phyloP scores from a whole-genome alignment of 2,113 vertebrate species.

The Herpailurus yagouaroundi region DNA sequence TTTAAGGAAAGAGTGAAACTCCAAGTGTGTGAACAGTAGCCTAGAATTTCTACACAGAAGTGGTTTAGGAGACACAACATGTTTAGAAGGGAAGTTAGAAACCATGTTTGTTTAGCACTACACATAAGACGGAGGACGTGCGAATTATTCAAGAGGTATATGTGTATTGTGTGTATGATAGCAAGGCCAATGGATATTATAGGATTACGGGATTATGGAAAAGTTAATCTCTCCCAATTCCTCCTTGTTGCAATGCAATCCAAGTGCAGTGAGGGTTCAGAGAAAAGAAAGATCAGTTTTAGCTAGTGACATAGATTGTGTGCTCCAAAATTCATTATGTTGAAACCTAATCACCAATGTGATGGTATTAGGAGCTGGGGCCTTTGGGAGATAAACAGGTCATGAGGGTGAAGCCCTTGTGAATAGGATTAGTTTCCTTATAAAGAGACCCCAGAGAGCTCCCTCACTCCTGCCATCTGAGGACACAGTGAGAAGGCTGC shows the following conservation, averaged over 20 bases:
- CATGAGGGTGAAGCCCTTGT: neutral
- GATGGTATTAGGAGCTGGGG: neutral
- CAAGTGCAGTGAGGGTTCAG: neutral
- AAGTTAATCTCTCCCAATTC: neutral
- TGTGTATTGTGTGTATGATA: neutral
- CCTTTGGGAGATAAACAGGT: neutral
- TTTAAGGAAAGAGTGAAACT: neutral
- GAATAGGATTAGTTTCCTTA: neutral
- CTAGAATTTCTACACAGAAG: neutral
- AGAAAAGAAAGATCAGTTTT: neutral
- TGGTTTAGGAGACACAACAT: neutral
- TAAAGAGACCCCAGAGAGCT: neutral
- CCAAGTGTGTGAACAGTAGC: neutral
- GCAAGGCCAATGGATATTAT: neutral
- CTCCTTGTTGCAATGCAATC: neutral
- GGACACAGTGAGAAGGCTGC: neutral
- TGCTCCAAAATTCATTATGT: neutral
- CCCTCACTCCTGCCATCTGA: neutral
- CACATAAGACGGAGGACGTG: neutral
- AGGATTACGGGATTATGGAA: neutral
- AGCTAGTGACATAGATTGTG: neutral
- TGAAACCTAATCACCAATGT: neutral
- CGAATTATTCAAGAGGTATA: neutral
- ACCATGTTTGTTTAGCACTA: neutral
- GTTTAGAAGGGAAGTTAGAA: neutral